Conservation (phyloP, 2,888 invertebrate species). For the Tyria jacobaeae region DNA sequence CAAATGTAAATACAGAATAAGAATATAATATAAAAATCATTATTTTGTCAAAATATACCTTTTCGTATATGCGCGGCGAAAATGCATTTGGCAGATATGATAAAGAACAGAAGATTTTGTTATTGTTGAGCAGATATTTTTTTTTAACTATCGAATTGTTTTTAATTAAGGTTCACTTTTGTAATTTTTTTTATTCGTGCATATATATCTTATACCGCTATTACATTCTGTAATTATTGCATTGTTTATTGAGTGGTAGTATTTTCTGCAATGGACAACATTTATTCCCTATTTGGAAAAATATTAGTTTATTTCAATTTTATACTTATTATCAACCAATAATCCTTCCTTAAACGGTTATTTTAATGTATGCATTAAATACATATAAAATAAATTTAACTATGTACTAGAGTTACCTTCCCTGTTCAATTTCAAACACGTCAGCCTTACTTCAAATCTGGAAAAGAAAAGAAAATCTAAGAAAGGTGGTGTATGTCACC, state of each 20-base stretch:
- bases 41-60: too few species aligned
- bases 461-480: conserved; percentile 1
- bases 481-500: not conserved
- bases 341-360: conserved; percentile 11
- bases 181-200: too few species aligned
- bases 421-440: conserved; percentile 30
- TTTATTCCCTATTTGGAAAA: not conserved
- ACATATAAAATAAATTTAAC: conserved; percentile 42
- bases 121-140: not conserved
- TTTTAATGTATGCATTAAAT: conserved; percentile 44
- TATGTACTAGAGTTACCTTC: conserved; percentile 28
- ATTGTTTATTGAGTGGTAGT: conserved; percentile 6
- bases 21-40: too few species aligned
- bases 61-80: not conserved
- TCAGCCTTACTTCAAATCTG: conserved; percentile 52
- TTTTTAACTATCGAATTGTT: not conserved
- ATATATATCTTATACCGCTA: not conserved
- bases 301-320: not conserved
- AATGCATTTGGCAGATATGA: not conserved
- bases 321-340: conserved; percentile 11
- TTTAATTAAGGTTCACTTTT: not conserved
- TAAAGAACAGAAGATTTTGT: not conserved
- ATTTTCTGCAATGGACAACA: not conserved
- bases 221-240: conserved; percentile 5
- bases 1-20: too few species aligned